Conservation (phyloP, 1,140 invertebrate species). For the Caenorhabditis brenneri region DNA sequence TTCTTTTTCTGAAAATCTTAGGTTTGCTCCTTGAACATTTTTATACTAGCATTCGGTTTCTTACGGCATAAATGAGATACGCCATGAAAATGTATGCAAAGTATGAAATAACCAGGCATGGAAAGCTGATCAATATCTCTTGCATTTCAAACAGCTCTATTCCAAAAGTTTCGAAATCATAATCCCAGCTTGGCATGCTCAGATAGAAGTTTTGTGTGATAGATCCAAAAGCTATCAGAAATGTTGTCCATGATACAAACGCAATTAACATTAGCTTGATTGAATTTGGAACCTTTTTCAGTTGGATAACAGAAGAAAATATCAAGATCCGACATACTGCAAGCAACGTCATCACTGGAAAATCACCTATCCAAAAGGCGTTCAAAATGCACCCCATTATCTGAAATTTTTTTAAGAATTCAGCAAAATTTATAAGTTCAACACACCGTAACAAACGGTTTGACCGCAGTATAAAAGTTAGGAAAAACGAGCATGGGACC, state of each 20-base stretch:
- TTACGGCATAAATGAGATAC: neutral
- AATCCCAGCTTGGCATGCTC: neutral
- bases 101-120: neutral
- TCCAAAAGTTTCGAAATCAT: neutral
- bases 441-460: neutral
- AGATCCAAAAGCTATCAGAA: neutral
- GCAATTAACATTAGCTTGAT: neutral
- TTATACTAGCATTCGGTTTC: neutral
- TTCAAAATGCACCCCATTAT: slow-evolving; percentile 10
- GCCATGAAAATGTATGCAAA: neutral
- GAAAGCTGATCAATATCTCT: neutral
- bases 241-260: neutral
- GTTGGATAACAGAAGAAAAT: neutral
- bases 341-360: neutral
- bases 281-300: neutral
- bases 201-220: neutral
- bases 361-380: neutral
- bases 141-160: neutral
- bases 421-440: no score
- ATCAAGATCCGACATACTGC: neutral
- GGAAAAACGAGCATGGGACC: neutral
- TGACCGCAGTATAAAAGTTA: neutral
- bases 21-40: no score
- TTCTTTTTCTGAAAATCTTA: no score
- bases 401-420: neutral